phyloP scores from a whole-genome alignment of 2,113 vertebrate genomes.

The Riparia riparia region DNA sequence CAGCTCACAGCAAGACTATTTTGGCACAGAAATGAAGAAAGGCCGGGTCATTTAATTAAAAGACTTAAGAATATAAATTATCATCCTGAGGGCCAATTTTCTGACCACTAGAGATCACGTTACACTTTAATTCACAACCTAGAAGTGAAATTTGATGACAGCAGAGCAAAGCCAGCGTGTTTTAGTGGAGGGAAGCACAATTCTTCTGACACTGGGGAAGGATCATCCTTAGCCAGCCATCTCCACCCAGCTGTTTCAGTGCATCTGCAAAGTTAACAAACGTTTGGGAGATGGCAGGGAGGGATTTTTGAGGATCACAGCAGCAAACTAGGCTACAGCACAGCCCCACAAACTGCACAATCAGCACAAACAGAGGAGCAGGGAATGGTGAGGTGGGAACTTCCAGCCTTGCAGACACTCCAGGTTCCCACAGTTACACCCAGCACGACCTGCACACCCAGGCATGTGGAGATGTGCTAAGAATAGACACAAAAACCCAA shows the following conservation, averaged over 20 bases:
- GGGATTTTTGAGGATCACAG: not conserved
- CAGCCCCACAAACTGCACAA: not conserved
- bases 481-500: not conserved
- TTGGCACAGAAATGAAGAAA: slow-evolving; percentile 18
- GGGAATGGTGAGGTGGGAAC: not conserved
- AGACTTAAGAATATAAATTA: slow-evolving; percentile 24
- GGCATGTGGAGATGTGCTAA: not conserved
- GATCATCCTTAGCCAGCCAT: not conserved
- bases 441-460: not conserved
- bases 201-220: not conserved
- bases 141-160: slow-evolving; percentile 53
- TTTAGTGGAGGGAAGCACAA: not conserved
- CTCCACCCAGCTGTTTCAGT: not conserved
- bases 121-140: slow-evolving; percentile 52
- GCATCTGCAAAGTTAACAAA: not conserved
- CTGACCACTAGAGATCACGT: slow-evolving; percentile 22
- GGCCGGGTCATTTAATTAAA: slow-evolving; percentile 32
- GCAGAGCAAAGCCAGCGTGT: not conserved
- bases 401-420: not conserved
- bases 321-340: not conserved
- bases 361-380: not conserved
- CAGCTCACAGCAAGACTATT: not conserved
- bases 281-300: not conserved
- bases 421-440: not conserved
- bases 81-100: slow-evolving; percentile 47